phyloP scores from a whole-genome alignment of 2,797 vertebrate genomes.

The Gallinago solitaria region DNA sequence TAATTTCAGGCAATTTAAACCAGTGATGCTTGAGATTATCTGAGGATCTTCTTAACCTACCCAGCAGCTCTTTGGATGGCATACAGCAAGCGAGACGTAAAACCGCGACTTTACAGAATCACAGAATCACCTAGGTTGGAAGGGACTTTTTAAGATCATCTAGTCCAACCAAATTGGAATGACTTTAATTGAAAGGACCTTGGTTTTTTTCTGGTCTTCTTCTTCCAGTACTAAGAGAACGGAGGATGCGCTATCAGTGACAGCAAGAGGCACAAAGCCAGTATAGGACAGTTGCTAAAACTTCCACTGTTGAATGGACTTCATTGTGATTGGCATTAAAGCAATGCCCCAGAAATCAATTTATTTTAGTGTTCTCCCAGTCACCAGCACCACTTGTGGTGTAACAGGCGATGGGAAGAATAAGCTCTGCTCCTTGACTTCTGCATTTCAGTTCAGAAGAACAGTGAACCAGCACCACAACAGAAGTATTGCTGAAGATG shows the following conservation, averaged over 20 bases:
- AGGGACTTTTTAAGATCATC: no score
- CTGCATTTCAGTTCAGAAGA: neutral
- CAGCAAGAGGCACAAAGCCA: neutral
- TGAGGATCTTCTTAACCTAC: neutral
- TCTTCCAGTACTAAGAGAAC: neutral
- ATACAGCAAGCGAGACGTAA: neutral
- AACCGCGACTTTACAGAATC: neutral
- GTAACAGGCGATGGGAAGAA: neutral
- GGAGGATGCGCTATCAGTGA: neutral
- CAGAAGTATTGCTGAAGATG: neutral
- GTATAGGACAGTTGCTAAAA: neutral
- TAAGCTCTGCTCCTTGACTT: neutral
- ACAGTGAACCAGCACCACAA: accelerated
- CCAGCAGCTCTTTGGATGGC: neutral
- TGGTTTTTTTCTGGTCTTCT: neutral
- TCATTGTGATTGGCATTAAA: neutral
- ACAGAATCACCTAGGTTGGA: no score
- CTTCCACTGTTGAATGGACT: neutral
- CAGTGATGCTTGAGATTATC: conserved; percentile 19
- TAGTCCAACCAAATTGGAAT: no score
- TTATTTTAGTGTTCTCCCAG: neutral
- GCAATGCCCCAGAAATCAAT: neutral
- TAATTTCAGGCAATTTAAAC: conserved; percentile 41
- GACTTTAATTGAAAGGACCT: neutral
- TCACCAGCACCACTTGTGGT: neutral